Evolutionary conservation across 2,113 vertebrate genomes (phyloP), one percentile per base, ranked within the genome.

Genomic region (Athene cunicularia): DNA sequence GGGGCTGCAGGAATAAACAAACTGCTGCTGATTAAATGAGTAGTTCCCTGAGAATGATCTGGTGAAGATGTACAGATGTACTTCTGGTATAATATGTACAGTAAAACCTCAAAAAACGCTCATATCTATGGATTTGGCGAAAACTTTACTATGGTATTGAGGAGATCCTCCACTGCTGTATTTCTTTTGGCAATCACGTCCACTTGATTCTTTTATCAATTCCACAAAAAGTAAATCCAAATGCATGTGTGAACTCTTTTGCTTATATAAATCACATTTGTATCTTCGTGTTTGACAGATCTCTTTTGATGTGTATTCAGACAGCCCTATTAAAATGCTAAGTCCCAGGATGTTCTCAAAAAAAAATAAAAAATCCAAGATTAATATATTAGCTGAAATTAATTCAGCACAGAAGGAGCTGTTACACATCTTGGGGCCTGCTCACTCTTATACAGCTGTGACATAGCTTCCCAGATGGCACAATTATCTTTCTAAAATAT

Each of bases 401-500:
- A 96, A 96, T 90, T 92, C 79, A 43, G 77, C 91, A 39, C 95
- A 94, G 95, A 87, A 97, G 95, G 88, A 94, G 86, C 11, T 89
- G 73, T 72, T 89, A 45, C 75, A 72, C 90, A 89, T 91, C 93
- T 95, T 47, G 67, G 72, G 96, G 88, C 80, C 88, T 72, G 80
- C 81, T 88, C 68, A 4, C 77, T 92, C 80, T 22, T 27, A 71
- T 55, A 52, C 96, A 97, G 95, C 88, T 96, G 94, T 95, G 94
- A 83, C 81, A 82, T 8, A 35, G 85, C 86, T 96, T 94, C 95
- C 94, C 96, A 97, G 92, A 95, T 96, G 94, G 96, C 92, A 96
- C 90, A 92, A 96, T 97, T 96, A 96, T 95, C 92, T 90, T 64
- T 33, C 92, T 96, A 86, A 94, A 97, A 92, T 95, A 97, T 94